Conservation (phyloP, 2,888 invertebrate genomes). For the Suillia variegata region DNA sequence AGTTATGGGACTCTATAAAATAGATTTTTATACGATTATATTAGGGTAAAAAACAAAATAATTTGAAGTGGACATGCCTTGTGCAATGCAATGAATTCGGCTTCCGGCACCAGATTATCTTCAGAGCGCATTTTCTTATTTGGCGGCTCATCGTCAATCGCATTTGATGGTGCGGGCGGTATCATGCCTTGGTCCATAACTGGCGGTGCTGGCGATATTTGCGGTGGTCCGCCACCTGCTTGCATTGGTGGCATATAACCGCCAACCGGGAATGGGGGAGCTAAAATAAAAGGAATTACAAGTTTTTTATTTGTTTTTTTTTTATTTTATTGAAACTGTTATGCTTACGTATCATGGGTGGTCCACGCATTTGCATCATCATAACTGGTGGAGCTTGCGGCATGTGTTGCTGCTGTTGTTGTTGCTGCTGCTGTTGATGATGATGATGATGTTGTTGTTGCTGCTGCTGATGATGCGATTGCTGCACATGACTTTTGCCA, state of each 20-base stretch:
- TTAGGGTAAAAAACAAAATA: too few relatives aligned
- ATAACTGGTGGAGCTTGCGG: conserved; percentile 56
- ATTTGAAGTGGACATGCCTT: conserved; percentile 61
- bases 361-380: conserved; percentile 61
- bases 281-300: conserved; percentile 41
- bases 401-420: conserved; percentile 37
- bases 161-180: conserved; percentile 50
- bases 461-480: conserved; percentile 44
- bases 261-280: conserved; percentile 62
- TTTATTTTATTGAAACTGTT: not conserved
- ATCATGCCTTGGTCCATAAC: conserved; percentile 65
- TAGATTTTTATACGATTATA: conserved; percentile 15
- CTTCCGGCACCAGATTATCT: conserved; percentile 90
- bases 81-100: conserved; percentile 74
- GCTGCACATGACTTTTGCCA: conserved; percentile 28
- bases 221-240: conserved; percentile 44
- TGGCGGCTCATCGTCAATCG: conserved; percentile 81
- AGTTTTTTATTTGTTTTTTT: not conserved
- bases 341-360: conserved; percentile 61
- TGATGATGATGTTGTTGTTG: conserved; percentile 31
- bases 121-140: conserved; percentile 89
- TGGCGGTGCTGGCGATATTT: conserved; percentile 62
- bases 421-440: conserved; percentile 34
- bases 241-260: conserved; percentile 61
- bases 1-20: conserved; percentile 74